These are phyloP conservation scores for Phrynocephalus versicolor DNA, from an alignment of 2,113 vertebrate genomes.

Conservation along the genomic window DNA sequence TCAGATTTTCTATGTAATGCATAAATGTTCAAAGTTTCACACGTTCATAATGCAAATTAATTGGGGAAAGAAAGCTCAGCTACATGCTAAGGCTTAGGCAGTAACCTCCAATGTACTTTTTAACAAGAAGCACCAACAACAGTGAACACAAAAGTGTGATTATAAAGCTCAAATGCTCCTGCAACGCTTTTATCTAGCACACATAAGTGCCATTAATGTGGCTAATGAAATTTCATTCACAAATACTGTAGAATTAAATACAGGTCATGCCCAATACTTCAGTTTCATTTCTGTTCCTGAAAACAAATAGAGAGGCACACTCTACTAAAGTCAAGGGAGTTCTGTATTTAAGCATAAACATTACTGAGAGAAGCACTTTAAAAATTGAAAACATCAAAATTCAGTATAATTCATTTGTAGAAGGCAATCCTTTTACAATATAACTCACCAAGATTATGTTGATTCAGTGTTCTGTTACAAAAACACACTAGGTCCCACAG, in stretches of 20 bases:
- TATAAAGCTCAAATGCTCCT: not conserved
- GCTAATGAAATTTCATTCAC: constrained; percentile 21
- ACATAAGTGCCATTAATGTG: not conserved
- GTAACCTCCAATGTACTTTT: constrained; percentile 2
- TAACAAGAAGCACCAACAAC: constrained; percentile 18
- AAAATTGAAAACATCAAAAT: not conserved
- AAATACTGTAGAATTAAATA: constrained; percentile 31
- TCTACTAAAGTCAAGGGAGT: not conserved
- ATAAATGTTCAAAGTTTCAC: fast-evolving
- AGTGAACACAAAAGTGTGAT: not conserved
- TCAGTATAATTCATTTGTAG: not conserved
- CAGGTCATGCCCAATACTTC: not conserved
- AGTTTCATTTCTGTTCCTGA: not conserved
- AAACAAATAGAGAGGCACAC: not conserved
- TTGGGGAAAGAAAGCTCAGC: fast-evolving
- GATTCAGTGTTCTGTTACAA: no score
- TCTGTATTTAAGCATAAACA: not conserved
- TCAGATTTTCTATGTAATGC: not conserved
- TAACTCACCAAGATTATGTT: not conserved
- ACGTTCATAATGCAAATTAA: not conserved
- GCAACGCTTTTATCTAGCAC: constrained; percentile 6
- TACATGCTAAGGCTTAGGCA: not conserved
- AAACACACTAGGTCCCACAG: not conserved
- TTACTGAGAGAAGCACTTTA: not conserved
- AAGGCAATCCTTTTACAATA: not conserved